Percentiles rank a stretch among this genome's conserved stretches.
phyloP scores from a whole-genome alignment of 30 jellyfish, hydroid and myxozoan species.

The Aurelia sp. region DNA sequence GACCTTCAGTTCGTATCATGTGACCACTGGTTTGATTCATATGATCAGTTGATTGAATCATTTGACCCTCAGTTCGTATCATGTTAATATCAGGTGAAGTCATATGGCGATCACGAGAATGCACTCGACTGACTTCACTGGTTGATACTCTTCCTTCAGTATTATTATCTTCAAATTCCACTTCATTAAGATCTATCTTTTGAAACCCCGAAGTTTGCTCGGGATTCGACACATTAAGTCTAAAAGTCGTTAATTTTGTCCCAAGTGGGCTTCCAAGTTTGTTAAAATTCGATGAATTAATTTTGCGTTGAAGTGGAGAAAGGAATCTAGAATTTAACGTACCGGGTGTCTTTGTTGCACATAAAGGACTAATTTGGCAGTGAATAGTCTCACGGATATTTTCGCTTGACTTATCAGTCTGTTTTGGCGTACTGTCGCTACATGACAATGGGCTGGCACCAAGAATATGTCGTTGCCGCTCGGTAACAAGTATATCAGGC shows the following conservation, averaged over 20 bases:
- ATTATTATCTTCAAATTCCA: too few relatives aligned
- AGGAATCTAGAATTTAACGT: background rate
- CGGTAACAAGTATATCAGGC: background rate
- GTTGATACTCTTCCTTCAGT: too few relatives aligned
- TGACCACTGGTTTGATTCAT: too few relatives aligned
- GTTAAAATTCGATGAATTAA: background rate
- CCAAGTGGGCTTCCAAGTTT: constrained; percentile 52
- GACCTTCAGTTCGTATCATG: too few relatives aligned
- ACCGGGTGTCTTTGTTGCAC: background rate
- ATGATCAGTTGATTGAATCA: too few relatives aligned
- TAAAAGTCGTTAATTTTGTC: constrained; percentile 43
- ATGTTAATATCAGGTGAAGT: too few relatives aligned
- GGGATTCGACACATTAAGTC: constrained; percentile 15
- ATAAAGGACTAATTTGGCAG: background rate
- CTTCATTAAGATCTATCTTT: too few relatives aligned
- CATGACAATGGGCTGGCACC: background rate
- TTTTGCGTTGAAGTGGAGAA: background rate
- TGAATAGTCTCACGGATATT: background rate
- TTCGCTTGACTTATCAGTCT: background rate
- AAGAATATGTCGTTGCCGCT: background rate
- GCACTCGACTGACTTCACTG: too few relatives aligned
- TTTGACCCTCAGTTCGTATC: too few relatives aligned
- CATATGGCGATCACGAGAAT: too few relatives aligned
- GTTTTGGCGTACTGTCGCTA: background rate
- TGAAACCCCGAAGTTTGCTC: background rate